These are phyloP conservation scores for Acanthosoma haemorrhoidale DNA, from an alignment of 2,888 invertebrate genomes.

Conservation along the genomic window DNA sequence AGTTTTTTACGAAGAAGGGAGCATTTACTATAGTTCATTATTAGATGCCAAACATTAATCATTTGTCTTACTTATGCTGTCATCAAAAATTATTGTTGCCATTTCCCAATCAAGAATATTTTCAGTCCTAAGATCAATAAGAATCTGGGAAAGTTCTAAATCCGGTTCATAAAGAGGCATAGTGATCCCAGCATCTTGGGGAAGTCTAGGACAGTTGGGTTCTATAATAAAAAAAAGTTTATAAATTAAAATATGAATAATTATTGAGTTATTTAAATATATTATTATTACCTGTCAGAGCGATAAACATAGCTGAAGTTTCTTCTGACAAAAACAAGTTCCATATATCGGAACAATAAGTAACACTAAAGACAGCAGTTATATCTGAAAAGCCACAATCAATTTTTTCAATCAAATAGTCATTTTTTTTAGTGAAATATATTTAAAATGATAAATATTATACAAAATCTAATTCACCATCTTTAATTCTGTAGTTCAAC, in stretches of 20 bases:
- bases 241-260: not conserved
- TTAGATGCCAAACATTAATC: no score
- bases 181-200: constrained; percentile 61
- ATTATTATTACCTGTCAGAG: constrained; percentile 52
- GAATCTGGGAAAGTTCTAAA: constrained; percentile 69
- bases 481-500: constrained; percentile 6
- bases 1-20: no score
- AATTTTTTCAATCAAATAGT: not conserved
- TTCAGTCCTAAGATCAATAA: constrained; percentile 66
- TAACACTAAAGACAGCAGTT: constrained; percentile 21
- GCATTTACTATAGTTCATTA: no score
- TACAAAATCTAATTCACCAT: not conserved
- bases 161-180: constrained; percentile 63
- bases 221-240: constrained; percentile 46
- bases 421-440: not conserved
- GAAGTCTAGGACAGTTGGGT: constrained; percentile 71
- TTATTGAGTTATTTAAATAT: not conserved
- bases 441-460: not conserved
- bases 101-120: constrained; percentile 66
- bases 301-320: constrained; percentile 63
- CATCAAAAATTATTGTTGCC: constrained; percentile 65
- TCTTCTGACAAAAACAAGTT: constrained; percentile 57
- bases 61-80: constrained; percentile 58
- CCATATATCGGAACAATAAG: constrained; percentile 65
- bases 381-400: constrained; percentile 14